Conservation (phyloP, 2,113 vertebrate species). For the Psittacara wagleri region DNA sequence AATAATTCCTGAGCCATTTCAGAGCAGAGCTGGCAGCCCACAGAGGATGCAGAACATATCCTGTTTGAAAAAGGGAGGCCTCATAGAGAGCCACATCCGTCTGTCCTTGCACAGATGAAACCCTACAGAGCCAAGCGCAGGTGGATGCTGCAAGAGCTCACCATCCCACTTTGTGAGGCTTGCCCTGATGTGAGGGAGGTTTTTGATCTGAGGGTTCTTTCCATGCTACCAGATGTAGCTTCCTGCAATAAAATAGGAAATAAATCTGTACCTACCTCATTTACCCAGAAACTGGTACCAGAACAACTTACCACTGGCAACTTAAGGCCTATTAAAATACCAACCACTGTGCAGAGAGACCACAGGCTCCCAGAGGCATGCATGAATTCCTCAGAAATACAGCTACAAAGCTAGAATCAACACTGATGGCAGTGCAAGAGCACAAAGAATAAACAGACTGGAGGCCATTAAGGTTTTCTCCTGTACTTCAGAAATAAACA, state of each 20-base stretch:
- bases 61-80: conserved; percentile 14
- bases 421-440: background rate
- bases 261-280: conserved; percentile 13
- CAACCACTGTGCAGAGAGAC: background rate
- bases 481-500: background rate
- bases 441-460: conserved; percentile 7
- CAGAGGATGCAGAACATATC: conserved; percentile 20
- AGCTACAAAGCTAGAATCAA: conserved; percentile 33
- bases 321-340: conserved; percentile 37
- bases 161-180: background rate
- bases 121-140: background rate
- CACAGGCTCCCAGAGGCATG: background rate
- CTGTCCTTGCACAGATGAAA: background rate
- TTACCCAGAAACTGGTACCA: background rate
- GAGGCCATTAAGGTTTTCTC: background rate
- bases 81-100: background rate
- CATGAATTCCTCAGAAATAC: conserved; percentile 29
- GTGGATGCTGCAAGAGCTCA: background rate
- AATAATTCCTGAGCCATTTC: background rate
- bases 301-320: conserved; percentile 26
- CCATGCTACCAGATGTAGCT: background rate
- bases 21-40: background rate
- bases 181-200: background rate
- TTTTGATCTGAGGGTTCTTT: background rate
- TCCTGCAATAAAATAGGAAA: conserved; percentile 43